Evolutionary conservation across 2,888 invertebrate genomes (phyloP), one percentile per base, ranked within the genome.

Genomic region (Parapristionchus giblindavisi): DNA sequence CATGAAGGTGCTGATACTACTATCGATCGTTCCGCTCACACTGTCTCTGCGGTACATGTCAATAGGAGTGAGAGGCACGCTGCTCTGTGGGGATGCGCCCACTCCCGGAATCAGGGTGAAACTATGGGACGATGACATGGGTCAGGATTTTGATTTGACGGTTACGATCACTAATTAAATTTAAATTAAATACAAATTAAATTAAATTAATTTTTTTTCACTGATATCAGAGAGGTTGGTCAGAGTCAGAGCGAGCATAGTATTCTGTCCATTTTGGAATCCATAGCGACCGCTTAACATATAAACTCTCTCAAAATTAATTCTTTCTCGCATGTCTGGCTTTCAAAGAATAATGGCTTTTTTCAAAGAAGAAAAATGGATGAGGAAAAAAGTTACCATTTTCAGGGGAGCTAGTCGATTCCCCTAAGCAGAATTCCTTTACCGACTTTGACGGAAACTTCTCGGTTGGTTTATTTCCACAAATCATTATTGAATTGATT

Each of bases 51-150:
- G 24, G 11, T 71, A 40, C 56, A 38, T 40, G 52, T 43, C 73
- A 24, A n/a, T 73, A 24, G 73, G 73, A 1, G 61, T 73, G 2
- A 32, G 34, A 29, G 73, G 73, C 21, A 43, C 32, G 2, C 61
- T 73, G 27, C 24, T 61, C n/a, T 73, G 73, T 51, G 73, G 73
- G 24, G 24, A 24, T 3, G 73, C 73, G 21, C 73, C 73, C n/a
- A 48, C 73, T 61, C 73, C 73, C 21, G 73, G 73, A n/a, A 61
- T 73, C 5, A 32, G 60, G 21, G n/a, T 73, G n/a, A 27, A 48
- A 36, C 43, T 73, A 5, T 73, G 73, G 73, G 73, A 73, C 21
- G 52, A 73, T 36, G 73, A 73, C 14, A 73, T 73, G 60, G 73
- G 73, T 73, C n/a, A 32, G 70, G 21, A 24, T 56, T 8, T 24